Conservation (phyloP, 2,888 invertebrate genomes). For the Tubulanus polymorphus region DNA sequence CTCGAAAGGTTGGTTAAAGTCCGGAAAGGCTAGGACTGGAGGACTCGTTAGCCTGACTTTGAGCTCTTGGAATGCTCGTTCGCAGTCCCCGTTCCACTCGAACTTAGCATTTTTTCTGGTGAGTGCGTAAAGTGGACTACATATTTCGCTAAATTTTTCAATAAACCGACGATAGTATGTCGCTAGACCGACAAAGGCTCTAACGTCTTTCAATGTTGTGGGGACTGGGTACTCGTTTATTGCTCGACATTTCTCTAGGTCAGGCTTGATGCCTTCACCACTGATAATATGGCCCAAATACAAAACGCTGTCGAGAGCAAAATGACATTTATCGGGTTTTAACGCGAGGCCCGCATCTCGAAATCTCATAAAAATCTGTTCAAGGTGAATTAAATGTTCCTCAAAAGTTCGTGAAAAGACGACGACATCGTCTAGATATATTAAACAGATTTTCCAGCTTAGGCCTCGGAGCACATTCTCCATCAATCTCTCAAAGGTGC, state of each 20-base stretch:
- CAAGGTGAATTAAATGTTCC: slow-evolving; percentile 8
- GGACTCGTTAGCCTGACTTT: slow-evolving; percentile 4
- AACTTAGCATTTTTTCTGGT: not conserved
- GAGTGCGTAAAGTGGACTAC: slow-evolving; percentile 1
- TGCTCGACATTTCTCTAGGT: slow-evolving; percentile 3
- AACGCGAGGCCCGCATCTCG: slow-evolving; percentile 7
- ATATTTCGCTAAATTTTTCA: slow-evolving; percentile 5
- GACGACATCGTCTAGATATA: slow-evolving; percentile 12
- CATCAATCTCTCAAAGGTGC: slow-evolving; percentile 13
- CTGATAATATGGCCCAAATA: slow-evolving; percentile 10
- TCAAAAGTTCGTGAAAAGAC: slow-evolving; percentile 7
- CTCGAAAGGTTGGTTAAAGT: not conserved
- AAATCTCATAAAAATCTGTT: slow-evolving; percentile 3
- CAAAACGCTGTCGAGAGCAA: not conserved
- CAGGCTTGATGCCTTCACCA: slow-evolving; percentile 5
- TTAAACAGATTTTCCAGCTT: slow-evolving; percentile 8
- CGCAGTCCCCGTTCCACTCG: not conserved
- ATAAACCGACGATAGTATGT: slow-evolving; percentile 11
- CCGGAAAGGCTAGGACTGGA: not conserved
- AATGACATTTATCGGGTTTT: slow-evolving; percentile 9
- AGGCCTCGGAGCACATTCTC: slow-evolving; percentile 8
- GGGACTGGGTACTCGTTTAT: slow-evolving; percentile 2
- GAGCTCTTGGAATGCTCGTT: not conserved
- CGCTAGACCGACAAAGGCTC: slow-evolving; percentile 7
- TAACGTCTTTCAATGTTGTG: not conserved